A percentile compares a stretch with the other conserved stretches of the same genome.
Conservation (phyloP, 1,140 invertebrate genomes). For the Lordiphosa collinella region DNA sequence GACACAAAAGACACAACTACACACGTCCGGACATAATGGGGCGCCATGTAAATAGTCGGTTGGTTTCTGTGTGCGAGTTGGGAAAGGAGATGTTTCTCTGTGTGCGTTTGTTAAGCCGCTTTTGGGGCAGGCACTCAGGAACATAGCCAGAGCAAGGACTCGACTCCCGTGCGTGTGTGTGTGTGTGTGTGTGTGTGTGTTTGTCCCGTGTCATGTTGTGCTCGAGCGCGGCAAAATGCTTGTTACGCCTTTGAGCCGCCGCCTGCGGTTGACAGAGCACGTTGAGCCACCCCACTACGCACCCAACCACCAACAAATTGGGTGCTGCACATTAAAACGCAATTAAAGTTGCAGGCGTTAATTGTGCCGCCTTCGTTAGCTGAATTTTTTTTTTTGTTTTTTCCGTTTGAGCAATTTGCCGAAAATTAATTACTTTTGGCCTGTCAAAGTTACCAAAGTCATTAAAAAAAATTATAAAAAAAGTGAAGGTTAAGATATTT, state of each 20-base stretch:
- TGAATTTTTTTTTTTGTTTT: not conserved
- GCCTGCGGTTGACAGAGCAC: constrained; percentile 69
- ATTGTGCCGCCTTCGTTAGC: constrained; percentile 43
- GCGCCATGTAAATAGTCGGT: constrained; percentile 67
- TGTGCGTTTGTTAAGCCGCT: constrained; percentile 59
- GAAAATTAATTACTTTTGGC: constrained; percentile 63
- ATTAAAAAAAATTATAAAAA: constrained; percentile 22
- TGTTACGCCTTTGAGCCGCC: constrained; percentile 68
- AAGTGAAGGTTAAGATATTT: not conserved
- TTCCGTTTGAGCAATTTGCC: constrained; percentile 27
- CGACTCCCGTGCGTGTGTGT: constrained; percentile 20
- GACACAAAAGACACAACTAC: constrained; percentile 40
- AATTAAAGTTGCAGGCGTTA: constrained; percentile 71
- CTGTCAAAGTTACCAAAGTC: constrained; percentile 38
- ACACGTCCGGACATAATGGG: constrained; percentile 47
- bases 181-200: constrained; percentile 10
- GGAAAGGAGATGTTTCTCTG: constrained; percentile 11
- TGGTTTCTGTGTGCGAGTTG: constrained; percentile 14
- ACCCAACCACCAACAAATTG: constrained; percentile 6
- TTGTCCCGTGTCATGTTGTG: constrained; percentile 33
- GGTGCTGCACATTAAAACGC: constrained; percentile 62
- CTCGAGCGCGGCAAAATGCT: constrained; percentile 55
- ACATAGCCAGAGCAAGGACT: not conserved
- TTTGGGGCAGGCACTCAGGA: constrained; percentile 62
- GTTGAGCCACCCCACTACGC: constrained; percentile 23